These are phyloP conservation scores for Neopipo cinnamomea DNA, from an alignment of 2,113 vertebrate genomes.

Conservation along the genomic window DNA sequence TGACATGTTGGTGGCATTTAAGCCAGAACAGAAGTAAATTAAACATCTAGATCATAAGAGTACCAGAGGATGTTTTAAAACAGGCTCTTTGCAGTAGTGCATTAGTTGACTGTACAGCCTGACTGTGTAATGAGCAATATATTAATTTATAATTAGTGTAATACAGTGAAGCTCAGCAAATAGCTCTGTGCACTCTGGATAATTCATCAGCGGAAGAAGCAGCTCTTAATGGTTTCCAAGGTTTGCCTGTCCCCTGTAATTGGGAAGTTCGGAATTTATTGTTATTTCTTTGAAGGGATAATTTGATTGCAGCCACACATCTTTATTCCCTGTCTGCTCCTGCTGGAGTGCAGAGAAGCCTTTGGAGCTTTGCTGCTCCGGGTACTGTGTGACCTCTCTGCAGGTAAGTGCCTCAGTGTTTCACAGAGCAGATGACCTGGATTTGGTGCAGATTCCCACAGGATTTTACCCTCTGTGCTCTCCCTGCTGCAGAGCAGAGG, in stretches of 20 bases:
- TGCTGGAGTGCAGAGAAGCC: not conserved
- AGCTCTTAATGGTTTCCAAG: constrained; percentile 60
- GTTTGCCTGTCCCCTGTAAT: constrained; percentile 40
- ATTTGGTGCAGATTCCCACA: not conserved
- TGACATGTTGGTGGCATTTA: constrained; percentile 24
- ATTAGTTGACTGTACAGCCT: constrained; percentile 56
- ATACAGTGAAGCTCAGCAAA: constrained; percentile 61
- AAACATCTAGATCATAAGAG: constrained; percentile 51
- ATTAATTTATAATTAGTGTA: constrained; percentile 73
- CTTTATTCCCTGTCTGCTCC: not conserved
- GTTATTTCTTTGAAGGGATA: constrained; percentile 42
- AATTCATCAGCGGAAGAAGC: constrained; percentile 59
- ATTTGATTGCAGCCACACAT: constrained; percentile 36
- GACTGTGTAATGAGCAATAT: constrained; percentile 66
- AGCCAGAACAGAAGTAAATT: constrained; percentile 50
- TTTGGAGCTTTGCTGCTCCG: fast-evolving
- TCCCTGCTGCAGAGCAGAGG: not conserved
- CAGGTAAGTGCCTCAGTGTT: not conserved
- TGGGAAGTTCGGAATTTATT: constrained; percentile 56
- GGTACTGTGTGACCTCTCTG: not conserved
- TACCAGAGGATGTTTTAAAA: constrained; percentile 45
- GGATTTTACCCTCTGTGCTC: not conserved
- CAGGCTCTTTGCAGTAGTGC: constrained; percentile 31
- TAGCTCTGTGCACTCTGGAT: constrained; percentile 47
- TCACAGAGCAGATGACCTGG: not conserved